Percentiles rank a stretch among this genome's conserved stretches.
These are phyloP conservation scores for Tauraco hartlaubi DNA, from an alignment of 2,797 vertebrate species.

Conservation along the genomic window DNA sequence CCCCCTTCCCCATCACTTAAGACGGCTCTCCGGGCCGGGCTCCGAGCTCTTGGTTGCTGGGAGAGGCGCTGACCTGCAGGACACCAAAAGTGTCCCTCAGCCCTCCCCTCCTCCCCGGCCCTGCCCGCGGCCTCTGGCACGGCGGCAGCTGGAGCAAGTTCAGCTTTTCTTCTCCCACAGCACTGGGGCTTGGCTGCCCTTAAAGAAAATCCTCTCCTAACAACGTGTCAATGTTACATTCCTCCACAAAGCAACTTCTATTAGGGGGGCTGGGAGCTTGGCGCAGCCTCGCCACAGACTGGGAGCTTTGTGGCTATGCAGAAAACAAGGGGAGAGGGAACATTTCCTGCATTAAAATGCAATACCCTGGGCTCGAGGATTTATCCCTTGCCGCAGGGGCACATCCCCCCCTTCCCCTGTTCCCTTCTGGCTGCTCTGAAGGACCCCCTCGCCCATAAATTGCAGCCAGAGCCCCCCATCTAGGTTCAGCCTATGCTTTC, in stretches of 20 bases:
- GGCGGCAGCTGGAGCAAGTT: slow-evolving; percentile 60
- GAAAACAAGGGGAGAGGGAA: slow-evolving; percentile 74
- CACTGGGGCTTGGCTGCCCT: slow-evolving; percentile 81
- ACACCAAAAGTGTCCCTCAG: background rate
- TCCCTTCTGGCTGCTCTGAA: background rate
- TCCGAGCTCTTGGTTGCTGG: background rate
- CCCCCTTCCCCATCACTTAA: background rate
- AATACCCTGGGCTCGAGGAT: slow-evolving; percentile 41
- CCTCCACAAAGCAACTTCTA: slow-evolving; percentile 84
- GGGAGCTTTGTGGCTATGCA: slow-evolving; percentile 81
- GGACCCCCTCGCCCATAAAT: background rate
- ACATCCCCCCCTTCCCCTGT: background rate
- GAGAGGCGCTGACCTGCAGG: slow-evolving; percentile 22
- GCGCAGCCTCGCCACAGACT: slow-evolving; percentile 80
- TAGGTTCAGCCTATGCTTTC: background rate
- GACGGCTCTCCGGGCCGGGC: slow-evolving; percentile 22
- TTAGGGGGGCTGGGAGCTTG: slow-evolving; percentile 80
- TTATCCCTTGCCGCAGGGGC: background rate
- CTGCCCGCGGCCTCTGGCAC: slow-evolving; percentile 64
- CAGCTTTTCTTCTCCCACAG: slow-evolving; percentile 68
- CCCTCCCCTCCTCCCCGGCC: background rate
- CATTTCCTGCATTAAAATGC: slow-evolving; percentile 85
- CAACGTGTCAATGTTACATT: slow-evolving; percentile 86
- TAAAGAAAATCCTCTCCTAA: slow-evolving; percentile 83
- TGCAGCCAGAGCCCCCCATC: background rate